Conservation (phyloP, 2,888 invertebrate species). For the Heliconius aoede region DNA sequence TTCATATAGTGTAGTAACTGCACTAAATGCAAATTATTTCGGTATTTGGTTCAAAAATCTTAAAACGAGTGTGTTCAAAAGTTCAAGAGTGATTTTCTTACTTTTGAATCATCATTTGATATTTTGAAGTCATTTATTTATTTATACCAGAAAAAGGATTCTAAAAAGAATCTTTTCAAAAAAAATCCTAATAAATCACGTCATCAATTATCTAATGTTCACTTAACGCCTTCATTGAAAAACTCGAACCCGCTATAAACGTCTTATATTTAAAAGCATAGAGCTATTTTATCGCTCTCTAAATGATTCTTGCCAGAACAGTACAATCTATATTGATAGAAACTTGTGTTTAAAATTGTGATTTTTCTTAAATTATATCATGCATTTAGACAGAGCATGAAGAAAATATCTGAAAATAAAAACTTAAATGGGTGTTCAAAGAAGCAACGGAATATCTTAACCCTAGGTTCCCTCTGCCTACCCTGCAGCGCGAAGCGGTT, state of each 20-base stretch:
- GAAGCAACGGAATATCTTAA: no score
- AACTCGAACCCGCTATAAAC: not conserved
- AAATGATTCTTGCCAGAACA: slow-evolving; percentile 26
- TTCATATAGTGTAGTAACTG: not conserved
- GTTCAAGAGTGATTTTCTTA: not conserved
- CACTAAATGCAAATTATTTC: not conserved
- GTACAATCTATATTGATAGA: slow-evolving; percentile 10
- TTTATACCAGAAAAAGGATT: no score
- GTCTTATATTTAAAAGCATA: not conserved
- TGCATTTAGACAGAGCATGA: not conserved
- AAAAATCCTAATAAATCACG: not conserved
- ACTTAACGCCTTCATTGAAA: not conserved
- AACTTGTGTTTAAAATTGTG: not conserved
- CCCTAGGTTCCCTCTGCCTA: no score
- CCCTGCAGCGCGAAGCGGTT: no score
- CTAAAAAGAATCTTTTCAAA: not conserved
- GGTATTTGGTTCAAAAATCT: not conserved
- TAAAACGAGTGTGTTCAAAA: not conserved
- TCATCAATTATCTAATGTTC: not conserved
- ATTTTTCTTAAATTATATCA: not conserved
- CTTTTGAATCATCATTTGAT: not conserved
- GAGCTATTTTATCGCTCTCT: slow-evolving; percentile 5
- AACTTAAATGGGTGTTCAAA: not conserved
- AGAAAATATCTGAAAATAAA: not conserved
- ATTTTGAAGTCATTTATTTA: no score